Evolutionary conservation across 2,888 invertebrate species (phyloP).

Genomic region (Scaeva pyrastri): DNA sequence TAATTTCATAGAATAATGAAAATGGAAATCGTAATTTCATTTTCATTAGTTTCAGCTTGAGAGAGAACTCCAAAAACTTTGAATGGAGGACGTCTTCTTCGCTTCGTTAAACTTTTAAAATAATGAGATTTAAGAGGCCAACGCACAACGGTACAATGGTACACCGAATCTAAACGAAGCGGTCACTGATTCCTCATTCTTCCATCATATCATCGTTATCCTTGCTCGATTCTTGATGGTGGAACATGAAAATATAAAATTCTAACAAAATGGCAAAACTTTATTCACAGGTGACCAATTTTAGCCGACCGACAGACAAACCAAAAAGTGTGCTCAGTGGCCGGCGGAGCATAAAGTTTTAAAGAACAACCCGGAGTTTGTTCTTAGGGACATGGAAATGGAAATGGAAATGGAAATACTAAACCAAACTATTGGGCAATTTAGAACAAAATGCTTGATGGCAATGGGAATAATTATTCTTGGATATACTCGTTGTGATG

Average conservation of each 20-base stretch:
- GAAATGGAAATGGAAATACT: too few species aligned
- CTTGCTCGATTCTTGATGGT: neutral
- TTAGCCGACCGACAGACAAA: constrained; percentile 8
- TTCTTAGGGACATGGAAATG: neutral
- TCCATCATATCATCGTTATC: constrained; percentile 4
- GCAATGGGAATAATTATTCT: constrained; percentile 37
- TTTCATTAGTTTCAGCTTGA: constrained; percentile 67
- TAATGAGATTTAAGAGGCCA: constrained; percentile 49
- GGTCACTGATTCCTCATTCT: constrained; percentile 58
- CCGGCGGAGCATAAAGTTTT: constrained; percentile 15
- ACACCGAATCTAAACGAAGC: constrained; percentile 32
- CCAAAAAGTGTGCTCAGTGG: neutral
- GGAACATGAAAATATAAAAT: neutral
- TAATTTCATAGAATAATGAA: constrained; percentile 58
- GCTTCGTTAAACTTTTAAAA: constrained; percentile 41
- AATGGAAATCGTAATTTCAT: constrained; percentile 65
- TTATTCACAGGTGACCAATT: constrained; percentile 68
- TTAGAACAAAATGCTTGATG: constrained; percentile 50
- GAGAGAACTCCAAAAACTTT: constrained; percentile 22
- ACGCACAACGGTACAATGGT: too few species aligned
- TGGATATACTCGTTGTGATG: neutral
- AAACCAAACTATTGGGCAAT: constrained; percentile 38
- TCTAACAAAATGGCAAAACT: constrained; percentile 40
- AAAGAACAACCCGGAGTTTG: neutral
- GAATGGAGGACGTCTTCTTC: neutral